Conservation (phyloP, 1,140 invertebrate genomes). For the Brachionus asplanchnoidis region DNA sequence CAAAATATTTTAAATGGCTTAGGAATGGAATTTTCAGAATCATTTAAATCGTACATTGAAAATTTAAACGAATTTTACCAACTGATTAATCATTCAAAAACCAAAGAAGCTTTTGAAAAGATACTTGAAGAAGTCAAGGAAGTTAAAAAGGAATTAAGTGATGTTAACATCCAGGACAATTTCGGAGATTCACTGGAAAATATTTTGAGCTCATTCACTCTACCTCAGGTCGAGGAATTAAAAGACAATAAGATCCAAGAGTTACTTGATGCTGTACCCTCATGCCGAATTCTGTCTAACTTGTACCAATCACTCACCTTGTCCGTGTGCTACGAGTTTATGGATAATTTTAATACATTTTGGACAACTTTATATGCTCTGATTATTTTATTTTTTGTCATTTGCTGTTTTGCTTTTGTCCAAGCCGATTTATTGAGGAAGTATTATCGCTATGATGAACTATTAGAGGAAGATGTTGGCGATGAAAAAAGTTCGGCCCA, state of each 20-base stretch:
- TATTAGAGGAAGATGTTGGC: not conserved
- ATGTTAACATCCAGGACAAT: not conserved
- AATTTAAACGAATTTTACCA: not conserved
- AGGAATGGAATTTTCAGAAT: not conserved
- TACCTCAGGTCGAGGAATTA: not conserved
- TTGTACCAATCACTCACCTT: not conserved
- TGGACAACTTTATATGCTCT: constrained; percentile 9
- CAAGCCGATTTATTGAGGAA: constrained; percentile 25
- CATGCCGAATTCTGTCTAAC: not conserved
- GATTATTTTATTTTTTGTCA: not conserved
- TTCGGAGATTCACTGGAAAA: not conserved
- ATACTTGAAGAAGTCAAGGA: not conserved
- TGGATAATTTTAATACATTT: constrained; percentile 34
- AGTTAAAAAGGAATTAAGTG: not conserved
- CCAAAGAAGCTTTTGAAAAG: not conserved
- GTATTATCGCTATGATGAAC: constrained; percentile 17
- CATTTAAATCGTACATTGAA: not conserved
- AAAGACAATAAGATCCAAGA: not conserved
- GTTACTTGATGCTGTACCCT: not conserved
- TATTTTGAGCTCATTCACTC: not conserved
- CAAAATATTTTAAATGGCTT: not conserved
- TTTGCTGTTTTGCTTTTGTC: not conserved
- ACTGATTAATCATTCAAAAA: not conserved
- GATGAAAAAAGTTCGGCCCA: not conserved
- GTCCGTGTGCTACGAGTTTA: constrained; percentile 4